phyloP scores from a whole-genome alignment of 2,888 invertebrate species.

The Mimachlamys varia region DNA sequence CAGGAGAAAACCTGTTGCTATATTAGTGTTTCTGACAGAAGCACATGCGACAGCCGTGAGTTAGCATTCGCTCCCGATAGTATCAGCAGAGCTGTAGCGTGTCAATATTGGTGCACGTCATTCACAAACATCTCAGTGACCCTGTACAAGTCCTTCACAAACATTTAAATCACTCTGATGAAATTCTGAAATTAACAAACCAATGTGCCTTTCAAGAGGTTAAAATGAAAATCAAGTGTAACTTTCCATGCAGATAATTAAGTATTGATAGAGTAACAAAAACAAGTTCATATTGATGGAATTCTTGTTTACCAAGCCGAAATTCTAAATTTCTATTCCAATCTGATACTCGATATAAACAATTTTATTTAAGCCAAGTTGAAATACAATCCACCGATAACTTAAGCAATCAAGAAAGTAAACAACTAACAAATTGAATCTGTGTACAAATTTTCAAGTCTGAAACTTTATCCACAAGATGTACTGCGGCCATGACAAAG shows the following conservation, averaged over 20 bases:
- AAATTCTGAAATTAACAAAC: conserved; percentile 6
- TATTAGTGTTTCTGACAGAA: background rate
- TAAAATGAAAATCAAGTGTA: conserved; percentile 21
- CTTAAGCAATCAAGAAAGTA: background rate
- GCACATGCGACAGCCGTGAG: background rate
- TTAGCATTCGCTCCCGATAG: background rate
- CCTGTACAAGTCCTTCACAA: conserved; percentile 8
- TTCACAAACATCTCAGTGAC: conserved; percentile 15
- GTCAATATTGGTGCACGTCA: conserved; percentile 26
- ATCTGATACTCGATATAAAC: background rate
- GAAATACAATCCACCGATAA: background rate
- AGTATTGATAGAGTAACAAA: background rate
- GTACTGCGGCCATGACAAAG: no score
- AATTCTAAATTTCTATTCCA: background rate
- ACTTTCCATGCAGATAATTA: conserved; percentile 1
- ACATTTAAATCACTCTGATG: conserved; percentile 23
- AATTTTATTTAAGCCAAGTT: background rate
- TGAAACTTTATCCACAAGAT: no score
- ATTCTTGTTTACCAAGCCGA: background rate
- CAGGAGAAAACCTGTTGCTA: background rate
- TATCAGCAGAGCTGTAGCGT: background rate
- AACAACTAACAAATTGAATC: background rate
- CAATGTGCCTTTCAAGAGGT: conserved; percentile 26
- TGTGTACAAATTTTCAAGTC: background rate
- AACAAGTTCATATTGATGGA: background rate